Base-by-base conservation (phyloP, 2,113 vertebrate genomes). In the Corydoras sp. region DNA sequence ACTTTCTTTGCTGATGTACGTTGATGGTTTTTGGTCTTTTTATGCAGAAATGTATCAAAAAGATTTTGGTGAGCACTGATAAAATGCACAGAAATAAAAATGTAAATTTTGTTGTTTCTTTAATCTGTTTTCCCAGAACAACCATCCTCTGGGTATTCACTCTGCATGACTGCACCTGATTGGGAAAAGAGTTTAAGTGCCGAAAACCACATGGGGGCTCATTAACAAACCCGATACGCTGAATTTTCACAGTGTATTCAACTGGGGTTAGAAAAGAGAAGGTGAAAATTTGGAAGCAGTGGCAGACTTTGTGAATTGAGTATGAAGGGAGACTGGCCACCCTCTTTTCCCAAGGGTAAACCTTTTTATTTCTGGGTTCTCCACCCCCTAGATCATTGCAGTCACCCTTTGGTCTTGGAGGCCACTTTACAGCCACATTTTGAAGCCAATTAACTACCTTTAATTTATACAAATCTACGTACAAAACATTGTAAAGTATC, bases 171-270 rank as follows among this genome's bases (percentile, higher is more conserved):
- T 65, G 84, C 83, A 86, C 84, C 80, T 86, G 84, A 82, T 86
- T 86, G 61, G 35, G 82, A 55, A 76, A 76, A 67, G 75, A 80
- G 81, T 86, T 83, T 82, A 85, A 77, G 82, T 78, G 73, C 65
- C 75, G 79, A 58, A 80, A 80, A 74, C 73, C 88, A 81, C 87
- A 79, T 70, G 85, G 84, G 88, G 83, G 76, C 82, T 90, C 84
- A 88, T 90, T 91, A 86, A 68, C 77, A 82, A 81, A 71, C 77
- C 35, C 82, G 86, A 88, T 62, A 72, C 49, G 51, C 61, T 58
- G 63, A 86, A 85, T 83, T 79, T 15, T 55, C 82, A 82, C 77
- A 84, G 81, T 71, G 64, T 74, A 75, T 79, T 76, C 61, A 69
- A 68, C 55, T 15, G 18, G 70, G 70, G 63, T 54, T 48, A 32